Conservation (phyloP, 2,797 vertebrate genomes). For the Neopelma chrysocephalum region DNA sequence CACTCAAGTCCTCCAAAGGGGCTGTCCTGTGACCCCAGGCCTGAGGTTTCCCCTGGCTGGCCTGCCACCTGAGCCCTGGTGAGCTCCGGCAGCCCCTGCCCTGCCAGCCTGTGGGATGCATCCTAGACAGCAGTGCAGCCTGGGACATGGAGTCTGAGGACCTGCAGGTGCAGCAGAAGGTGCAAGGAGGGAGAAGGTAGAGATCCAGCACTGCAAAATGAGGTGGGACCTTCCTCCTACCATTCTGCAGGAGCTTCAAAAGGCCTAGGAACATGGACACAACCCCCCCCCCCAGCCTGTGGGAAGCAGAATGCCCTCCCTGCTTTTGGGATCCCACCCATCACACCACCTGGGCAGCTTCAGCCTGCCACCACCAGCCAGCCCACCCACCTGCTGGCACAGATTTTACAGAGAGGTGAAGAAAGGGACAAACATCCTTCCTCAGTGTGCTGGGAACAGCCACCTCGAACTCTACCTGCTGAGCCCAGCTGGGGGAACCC, state of each 20-base stretch:
- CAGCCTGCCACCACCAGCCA: not conserved
- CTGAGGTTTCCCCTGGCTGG: not conserved
- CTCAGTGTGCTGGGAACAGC: not conserved
- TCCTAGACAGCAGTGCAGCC: not conserved
- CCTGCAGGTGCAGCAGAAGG: not conserved
- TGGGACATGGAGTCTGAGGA: fast-evolving
- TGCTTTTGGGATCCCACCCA: fast-evolving
- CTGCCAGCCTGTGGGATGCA: not conserved
- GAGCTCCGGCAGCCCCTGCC: not conserved
- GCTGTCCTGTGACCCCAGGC: not conserved
- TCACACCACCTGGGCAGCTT: not conserved
- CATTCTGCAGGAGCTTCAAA: not conserved
- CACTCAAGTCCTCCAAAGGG: not conserved
- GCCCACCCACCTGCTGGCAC: not conserved
- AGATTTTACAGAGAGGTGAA: not conserved
- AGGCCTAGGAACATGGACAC: not conserved
- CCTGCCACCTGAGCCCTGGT: not conserved
- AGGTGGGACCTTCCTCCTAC: not conserved
- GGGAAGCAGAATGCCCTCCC: not conserved
- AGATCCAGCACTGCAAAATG: not conserved
- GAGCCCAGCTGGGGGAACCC: not conserved
- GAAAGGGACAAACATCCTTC: not conserved
- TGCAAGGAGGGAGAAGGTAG: not conserved
- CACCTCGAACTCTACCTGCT: fast-evolving
- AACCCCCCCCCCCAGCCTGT: fast-evolving